Percentiles rank a stretch among this genome's conserved stretches.
Conservation (phyloP, 2,113 vertebrate genomes). For the Pseudopodoces humilis region DNA sequence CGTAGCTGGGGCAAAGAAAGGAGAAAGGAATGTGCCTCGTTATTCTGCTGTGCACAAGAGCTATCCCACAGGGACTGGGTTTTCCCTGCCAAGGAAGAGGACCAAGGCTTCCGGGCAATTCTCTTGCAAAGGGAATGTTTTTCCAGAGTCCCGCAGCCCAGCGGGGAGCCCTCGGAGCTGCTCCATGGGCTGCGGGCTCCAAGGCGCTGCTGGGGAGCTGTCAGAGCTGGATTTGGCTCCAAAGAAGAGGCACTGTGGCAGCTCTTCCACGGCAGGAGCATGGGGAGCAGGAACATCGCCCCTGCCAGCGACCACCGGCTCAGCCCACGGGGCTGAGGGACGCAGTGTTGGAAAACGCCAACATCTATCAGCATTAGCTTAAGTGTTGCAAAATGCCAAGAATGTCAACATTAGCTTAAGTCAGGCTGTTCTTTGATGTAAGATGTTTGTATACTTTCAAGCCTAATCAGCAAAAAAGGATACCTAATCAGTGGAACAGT, state of each 20-base stretch:
- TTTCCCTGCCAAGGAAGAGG: not conserved
- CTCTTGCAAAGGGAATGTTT: not conserved
- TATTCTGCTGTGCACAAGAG: not conserved
- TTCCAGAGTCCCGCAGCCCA: not conserved
- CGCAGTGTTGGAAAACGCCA: not conserved
- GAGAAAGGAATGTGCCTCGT: not conserved
- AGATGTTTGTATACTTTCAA: not conserved
- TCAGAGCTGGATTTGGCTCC: not conserved
- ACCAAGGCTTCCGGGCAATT: not conserved
- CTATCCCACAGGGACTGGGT: not conserved
- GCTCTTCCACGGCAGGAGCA: rapidly evolving
- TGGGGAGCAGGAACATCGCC: rapidly evolving
- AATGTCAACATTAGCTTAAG: not conserved
- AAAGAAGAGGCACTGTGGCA: not conserved
- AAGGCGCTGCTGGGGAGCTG: not conserved
- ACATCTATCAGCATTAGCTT: not conserved
- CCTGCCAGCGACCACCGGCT: not conserved
- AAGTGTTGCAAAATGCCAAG: not conserved
- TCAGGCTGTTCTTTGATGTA: not conserved
- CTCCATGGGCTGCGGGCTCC: not conserved
- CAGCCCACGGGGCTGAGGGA: not conserved
- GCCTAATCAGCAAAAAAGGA: not conserved
- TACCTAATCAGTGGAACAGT: not conserved
- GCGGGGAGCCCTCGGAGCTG: not conserved
- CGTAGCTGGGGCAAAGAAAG: not conserved